These are phyloP conservation scores for Siniperca obscura DNA, from an alignment of 2,797 vertebrate genomes.

Conservation along the genomic window DNA sequence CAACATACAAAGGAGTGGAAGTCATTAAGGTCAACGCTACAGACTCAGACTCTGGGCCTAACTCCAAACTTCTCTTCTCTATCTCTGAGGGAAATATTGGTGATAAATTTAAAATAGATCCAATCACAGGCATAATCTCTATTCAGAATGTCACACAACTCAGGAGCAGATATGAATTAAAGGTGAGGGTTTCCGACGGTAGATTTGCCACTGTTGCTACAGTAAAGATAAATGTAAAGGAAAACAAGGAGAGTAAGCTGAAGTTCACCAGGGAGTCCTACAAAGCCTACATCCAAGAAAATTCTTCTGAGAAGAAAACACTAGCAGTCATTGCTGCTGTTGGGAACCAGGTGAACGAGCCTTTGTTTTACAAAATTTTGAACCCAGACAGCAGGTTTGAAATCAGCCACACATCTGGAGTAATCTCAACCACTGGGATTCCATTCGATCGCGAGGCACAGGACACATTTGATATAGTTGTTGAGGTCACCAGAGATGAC, in stretches of 20 bases:
- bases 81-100: conserved; percentile 97
- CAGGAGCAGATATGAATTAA: conserved; percentile 95
- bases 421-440: conserved; percentile 93
- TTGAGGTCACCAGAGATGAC: conserved; percentile 92
- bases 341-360: conserved; percentile 95
- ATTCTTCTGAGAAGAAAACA: conserved; percentile 89
- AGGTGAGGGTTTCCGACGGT: conserved; percentile 93
- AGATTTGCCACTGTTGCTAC: conserved; percentile 89
- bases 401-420: conserved; percentile 94
- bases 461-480: conserved; percentile 90
- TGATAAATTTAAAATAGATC: conserved; percentile 93
- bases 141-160: conserved; percentile 95
- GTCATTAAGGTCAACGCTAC: conserved; percentile 90
- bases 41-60: conserved; percentile 91
- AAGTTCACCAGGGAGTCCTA: conserved; percentile 94
- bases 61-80: conserved; percentile 92
- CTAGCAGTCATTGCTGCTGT: conserved; percentile 91
- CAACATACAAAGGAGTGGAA: conserved; percentile 94
- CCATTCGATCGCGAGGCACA: conserved; percentile 94
- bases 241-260: conserved; percentile 91
- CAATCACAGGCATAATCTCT: conserved; percentile 87
- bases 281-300: conserved; percentile 90
- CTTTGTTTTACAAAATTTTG: conserved; percentile 93
- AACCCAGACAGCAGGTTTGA: conserved; percentile 95
- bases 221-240: conserved; percentile 93